Evolutionary conservation across 2,888 invertebrate genomes (phyloP).

Genomic region (Pecten maximus): DNA sequence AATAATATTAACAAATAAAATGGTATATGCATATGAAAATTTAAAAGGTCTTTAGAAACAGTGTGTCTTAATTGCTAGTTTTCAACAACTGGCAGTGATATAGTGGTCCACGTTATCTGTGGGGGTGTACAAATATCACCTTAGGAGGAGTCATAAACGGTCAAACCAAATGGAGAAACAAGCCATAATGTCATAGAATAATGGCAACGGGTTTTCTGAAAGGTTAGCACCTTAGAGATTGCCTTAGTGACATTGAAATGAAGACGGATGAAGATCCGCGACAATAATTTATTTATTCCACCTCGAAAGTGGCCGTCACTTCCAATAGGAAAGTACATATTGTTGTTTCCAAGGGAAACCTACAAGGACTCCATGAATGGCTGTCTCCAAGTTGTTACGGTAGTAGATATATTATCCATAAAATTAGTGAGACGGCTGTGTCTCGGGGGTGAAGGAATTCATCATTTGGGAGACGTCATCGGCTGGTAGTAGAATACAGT

Average conservation of each 20-base stretch:
- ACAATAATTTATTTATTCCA: background rate
- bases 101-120: background rate
- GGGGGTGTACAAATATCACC: background rate
- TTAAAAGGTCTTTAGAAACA: too few species aligned
- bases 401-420: background rate
- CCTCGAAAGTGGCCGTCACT: background rate
- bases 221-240: conserved; percentile 18
- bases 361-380: background rate
- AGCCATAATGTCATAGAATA: background rate
- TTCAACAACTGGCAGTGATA: too few species aligned
- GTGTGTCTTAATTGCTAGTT: too few species aligned
- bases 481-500: background rate
- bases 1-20: too few species aligned
- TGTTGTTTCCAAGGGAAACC: background rate
- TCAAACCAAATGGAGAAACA: background rate
- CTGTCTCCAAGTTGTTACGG: background rate
- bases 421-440: background rate
- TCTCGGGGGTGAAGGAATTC: background rate
- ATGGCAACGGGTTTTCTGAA: background rate
- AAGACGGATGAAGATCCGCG: background rate
- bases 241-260: background rate
- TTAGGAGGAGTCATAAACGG: background rate
- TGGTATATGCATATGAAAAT: too few species aligned
- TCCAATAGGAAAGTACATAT: background rate
- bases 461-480: background rate